phyloP scores from a whole-genome alignment of 2,797 vertebrate species.

The Orestias chungarensis region DNA sequence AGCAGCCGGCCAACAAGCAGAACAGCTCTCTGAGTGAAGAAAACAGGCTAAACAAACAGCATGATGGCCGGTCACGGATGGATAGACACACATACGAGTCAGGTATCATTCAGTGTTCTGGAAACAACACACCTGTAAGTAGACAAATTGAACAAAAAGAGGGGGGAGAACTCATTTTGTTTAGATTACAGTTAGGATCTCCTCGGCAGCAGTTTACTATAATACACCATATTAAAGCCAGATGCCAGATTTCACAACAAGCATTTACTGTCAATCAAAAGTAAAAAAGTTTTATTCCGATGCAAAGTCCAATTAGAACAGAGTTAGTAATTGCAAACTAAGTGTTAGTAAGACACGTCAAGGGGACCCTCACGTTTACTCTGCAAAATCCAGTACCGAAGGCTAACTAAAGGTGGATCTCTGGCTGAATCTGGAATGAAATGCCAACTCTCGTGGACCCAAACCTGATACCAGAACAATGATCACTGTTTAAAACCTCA shows the following conservation, averaged over 20 bases:
- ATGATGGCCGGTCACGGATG: conserved; percentile 13
- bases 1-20: conserved; percentile 17
- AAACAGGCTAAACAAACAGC: conserved; percentile 39
- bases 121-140: conserved; percentile 11
- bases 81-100: conserved; percentile 9
- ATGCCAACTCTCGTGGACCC: too few species aligned
- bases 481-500: too few species aligned
- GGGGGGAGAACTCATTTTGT: neutral
- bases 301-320: neutral
- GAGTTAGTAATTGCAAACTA: neutral
- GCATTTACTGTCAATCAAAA: neutral
- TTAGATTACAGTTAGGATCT: neutral
- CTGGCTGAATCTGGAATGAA: too few species aligned
- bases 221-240: neutral
- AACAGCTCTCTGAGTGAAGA: conserved; percentile 15
- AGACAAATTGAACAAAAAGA: neutral
- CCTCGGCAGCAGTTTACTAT: neutral
- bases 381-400: too few species aligned
- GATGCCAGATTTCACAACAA: neutral
- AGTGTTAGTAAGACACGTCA: neutral
- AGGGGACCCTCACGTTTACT: too few species aligned
- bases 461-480: too few species aligned
- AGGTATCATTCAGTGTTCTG: conserved; percentile 6
- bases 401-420: too few species aligned
- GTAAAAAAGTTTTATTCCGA: neutral